phyloP scores from a whole-genome alignment of 1,140 invertebrate species.

The Cheumatopsyche charites region DNA sequence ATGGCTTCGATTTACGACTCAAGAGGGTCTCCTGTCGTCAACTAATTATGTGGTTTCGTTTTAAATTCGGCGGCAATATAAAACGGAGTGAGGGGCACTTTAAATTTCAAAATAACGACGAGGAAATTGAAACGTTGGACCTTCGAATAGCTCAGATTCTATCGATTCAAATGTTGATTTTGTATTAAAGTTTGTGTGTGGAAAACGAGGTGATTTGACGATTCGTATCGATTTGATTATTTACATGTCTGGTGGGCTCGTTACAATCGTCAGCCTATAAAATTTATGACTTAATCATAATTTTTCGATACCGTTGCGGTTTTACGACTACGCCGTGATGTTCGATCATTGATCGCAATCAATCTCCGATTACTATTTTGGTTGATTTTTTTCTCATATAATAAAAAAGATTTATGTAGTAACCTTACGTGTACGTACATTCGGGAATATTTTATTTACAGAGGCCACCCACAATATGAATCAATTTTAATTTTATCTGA shows the following conservation, averaged over 20 bases:
- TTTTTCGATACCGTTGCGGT: slow-evolving; percentile 5
- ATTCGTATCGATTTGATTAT: too few species aligned
- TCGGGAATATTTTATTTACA: background rate
- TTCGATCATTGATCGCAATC: slow-evolving; percentile 16
- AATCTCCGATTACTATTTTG: slow-evolving; percentile 12
- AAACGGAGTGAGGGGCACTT: background rate
- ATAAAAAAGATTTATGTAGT: slow-evolving; percentile 17
- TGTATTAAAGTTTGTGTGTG: too few species aligned
- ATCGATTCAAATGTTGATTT: too few species aligned
- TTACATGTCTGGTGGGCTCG: too few species aligned
- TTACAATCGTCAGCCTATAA: background rate
- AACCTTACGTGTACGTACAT: slow-evolving; percentile 1
- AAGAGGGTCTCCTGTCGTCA: slow-evolving; percentile 1
- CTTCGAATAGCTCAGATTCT: too few species aligned
- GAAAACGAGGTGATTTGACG: too few species aligned
- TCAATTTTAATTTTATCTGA: background rate
- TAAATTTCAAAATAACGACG: slow-evolving; percentile 9
- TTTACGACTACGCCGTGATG: slow-evolving; percentile 16
- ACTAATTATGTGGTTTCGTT: slow-evolving; percentile 18
- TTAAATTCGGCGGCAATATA: slow-evolving; percentile 5
- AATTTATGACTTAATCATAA: slow-evolving; percentile 17
- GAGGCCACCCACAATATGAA: slow-evolving; percentile 9
- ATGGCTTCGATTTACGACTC: slow-evolving; percentile 14
- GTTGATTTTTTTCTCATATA: background rate
- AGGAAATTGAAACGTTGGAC: background rate